A percentile compares a stretch with the other conserved stretches of the same genome.
Evolutionary conservation across 2,888 invertebrate species (phyloP).

Genomic region (Sesamia inferens): DNA sequence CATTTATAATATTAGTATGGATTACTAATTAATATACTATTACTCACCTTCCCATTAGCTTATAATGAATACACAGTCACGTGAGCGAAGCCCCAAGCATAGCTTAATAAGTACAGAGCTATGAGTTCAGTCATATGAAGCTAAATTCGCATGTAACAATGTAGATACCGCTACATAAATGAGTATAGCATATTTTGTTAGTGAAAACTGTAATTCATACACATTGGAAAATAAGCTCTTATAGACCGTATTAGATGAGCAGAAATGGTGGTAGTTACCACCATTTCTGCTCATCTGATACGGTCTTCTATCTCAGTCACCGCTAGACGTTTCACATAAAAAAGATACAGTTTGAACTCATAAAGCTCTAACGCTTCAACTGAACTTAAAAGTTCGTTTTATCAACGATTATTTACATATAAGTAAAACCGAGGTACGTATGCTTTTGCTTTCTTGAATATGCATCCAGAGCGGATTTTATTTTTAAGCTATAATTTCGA

Average conservation of each 20-base stretch:
- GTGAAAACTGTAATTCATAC: conserved; percentile 1
- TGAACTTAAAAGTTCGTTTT: conserved; percentile 3
- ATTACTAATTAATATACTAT: background rate
- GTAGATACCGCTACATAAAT: background rate
- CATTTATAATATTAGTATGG: too few species aligned
- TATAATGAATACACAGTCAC: background rate
- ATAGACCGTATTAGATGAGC: too few species aligned
- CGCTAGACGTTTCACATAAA: background rate
- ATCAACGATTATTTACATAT: background rate
- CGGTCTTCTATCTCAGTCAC: background rate
- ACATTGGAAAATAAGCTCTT: background rate
- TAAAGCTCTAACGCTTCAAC: conserved; percentile 1
- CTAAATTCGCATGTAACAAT: background rate
- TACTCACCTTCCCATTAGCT: background rate
- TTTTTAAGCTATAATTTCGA: too few species aligned
- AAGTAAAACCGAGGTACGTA: too few species aligned
- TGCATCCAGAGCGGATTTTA: too few species aligned
- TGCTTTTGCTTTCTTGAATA: too few species aligned
- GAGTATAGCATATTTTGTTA: background rate
- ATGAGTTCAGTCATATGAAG: background rate
- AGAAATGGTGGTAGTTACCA: too few species aligned
- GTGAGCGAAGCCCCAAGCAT: background rate
- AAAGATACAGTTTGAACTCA: conserved; percentile 1
- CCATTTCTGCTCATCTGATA: background rate
- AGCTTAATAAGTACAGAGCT: background rate